These are phyloP conservation scores for Amphiura filiformis DNA, from an alignment of 35 echinoderm and acorn worm genomes.

Conservation along the genomic window DNA sequence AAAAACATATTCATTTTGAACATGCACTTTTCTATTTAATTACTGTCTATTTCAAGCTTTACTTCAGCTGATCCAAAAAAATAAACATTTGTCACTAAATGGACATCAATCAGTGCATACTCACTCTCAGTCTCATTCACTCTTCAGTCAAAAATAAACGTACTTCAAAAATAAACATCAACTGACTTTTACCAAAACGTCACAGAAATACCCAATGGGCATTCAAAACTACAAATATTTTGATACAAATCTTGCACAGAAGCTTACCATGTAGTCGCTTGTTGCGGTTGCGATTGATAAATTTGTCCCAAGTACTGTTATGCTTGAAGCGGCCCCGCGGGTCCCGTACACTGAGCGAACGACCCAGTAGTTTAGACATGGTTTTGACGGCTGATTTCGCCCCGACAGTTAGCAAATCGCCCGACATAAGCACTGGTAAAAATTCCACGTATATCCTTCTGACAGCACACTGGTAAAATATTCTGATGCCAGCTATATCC, in stretches of 20 bases:
- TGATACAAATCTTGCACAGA: background rate
- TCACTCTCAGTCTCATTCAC: too few relatives aligned
- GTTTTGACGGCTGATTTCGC: background rate
- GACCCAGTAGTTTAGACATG: conserved; percentile 21
- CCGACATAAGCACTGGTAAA: background rate
- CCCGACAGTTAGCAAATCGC: background rate
- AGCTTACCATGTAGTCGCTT: conserved; percentile 18
- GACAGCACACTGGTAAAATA: background rate
- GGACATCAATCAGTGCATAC: too few relatives aligned
- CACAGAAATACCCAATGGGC: too few relatives aligned
- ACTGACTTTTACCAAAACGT: too few relatives aligned
- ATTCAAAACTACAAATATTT: background rate
- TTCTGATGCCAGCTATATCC: background rate
- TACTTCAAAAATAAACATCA: too few relatives aligned
- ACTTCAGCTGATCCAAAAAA: too few relatives aligned
- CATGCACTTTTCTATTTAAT: too few relatives aligned
- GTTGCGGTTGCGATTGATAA: conserved; percentile 24
- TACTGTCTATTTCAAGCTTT: too few relatives aligned
- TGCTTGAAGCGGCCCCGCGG: conserved; percentile 18
- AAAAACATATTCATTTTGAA: too few relatives aligned
- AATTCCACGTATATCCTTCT: background rate
- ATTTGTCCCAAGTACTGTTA: conserved; percentile 27
- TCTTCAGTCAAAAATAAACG: too few relatives aligned
- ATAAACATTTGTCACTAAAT: too few relatives aligned
- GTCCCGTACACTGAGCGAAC: conserved; percentile 23